phyloP scores from a whole-genome alignment of 2,113 vertebrate genomes.

The Clarias gariepinus region DNA sequence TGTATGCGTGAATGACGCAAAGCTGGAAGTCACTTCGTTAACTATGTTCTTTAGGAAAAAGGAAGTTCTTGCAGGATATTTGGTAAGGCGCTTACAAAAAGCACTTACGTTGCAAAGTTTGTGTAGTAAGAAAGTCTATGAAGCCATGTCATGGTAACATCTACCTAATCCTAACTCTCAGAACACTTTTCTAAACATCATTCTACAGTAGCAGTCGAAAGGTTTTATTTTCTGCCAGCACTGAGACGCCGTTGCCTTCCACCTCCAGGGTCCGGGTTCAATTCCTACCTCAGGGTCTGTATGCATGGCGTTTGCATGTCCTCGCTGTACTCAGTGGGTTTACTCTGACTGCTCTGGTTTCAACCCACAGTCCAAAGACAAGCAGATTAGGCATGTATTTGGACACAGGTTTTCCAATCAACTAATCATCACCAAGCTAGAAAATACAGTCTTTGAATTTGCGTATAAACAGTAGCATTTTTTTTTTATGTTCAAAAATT shows the following conservation, averaged over 20 bases:
- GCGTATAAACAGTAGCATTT: too few relatives aligned
- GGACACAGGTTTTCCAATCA: not conserved
- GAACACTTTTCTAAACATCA: not conserved
- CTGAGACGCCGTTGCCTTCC: too few relatives aligned
- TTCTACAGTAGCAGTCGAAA: not conserved
- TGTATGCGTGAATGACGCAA: not conserved
- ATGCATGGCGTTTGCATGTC: too few relatives aligned
- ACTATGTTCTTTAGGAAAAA: not conserved
- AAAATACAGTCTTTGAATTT: not conserved
- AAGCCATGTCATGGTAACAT: not conserved
- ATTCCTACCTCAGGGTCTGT: too few relatives aligned
- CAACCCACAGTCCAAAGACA: too few relatives aligned
- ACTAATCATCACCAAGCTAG: not conserved
- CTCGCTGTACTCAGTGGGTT: too few relatives aligned
- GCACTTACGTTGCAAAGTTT: too few relatives aligned
- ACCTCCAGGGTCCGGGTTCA: too few relatives aligned
- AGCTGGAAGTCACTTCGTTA: not conserved
- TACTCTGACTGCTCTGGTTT: too few relatives aligned
- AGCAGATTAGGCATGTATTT: not conserved
- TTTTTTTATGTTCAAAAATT: too few relatives aligned
- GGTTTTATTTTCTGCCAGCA: too few relatives aligned
- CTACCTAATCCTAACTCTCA: not conserved
- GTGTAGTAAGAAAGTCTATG: not conserved
- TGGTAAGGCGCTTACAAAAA: not conserved
- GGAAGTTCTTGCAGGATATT: not conserved